These are phyloP conservation scores for Aphidius colemani DNA, from an alignment of 2,888 invertebrate genomes.

Conservation along the genomic window DNA sequence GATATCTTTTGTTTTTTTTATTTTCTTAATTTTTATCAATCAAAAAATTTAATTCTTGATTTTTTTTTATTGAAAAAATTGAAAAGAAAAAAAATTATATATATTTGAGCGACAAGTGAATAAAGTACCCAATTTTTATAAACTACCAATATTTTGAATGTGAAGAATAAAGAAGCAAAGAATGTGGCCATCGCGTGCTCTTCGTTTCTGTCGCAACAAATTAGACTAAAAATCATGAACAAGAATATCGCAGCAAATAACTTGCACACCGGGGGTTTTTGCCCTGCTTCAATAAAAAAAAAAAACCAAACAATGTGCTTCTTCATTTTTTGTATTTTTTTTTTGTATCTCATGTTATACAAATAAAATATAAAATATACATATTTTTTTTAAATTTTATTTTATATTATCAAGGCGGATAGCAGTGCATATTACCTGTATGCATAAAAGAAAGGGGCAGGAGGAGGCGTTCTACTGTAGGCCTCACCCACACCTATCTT, in stretches of 20 bases:
- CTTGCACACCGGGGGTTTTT: conserved; percentile 54
- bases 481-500: too few species aligned
- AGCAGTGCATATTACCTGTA: too few species aligned
- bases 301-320: conserved; percentile 40
- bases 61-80: too few species aligned
- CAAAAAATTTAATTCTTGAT: too few species aligned
- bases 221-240: conserved; percentile 58
- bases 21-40: too few species aligned
- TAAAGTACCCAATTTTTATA: conserved; percentile 19
- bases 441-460: too few species aligned
- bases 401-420: too few species aligned
- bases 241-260: conserved; percentile 56
- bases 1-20: too few species aligned
- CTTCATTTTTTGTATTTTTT: conserved; percentile 29
- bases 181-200: conserved; percentile 54
- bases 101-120: conserved; percentile 16
- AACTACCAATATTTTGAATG: conserved; percentile 12
- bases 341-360: not conserved
- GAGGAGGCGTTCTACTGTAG: too few species aligned
- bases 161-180: conserved; percentile 27
- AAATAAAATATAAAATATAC: too few species aligned
- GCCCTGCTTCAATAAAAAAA: conserved; percentile 29
- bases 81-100: conserved; percentile 14
- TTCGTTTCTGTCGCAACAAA: conserved; percentile 57
- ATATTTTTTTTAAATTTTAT: not conserved